Evolutionary conservation across 2,797 vertebrate genomes (phyloP), one percentile per base, ranked within the genome.

Genomic region (Taenioides sp.): DNA sequence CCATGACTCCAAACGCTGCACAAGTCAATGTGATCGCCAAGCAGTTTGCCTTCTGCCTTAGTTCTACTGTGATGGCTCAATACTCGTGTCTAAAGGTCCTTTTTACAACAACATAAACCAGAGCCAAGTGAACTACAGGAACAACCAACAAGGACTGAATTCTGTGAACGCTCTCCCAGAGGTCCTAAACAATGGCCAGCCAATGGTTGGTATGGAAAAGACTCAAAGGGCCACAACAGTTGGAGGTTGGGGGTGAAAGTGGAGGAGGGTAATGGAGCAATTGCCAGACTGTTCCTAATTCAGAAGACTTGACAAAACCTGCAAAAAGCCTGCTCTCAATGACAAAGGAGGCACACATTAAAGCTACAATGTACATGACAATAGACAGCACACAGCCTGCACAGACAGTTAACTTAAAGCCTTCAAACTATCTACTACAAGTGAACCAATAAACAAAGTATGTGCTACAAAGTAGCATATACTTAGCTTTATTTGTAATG

Each of bases 11-110:
- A 70, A 31, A 31, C 1, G 18, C 49, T 52, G 17, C 9, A 0
- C 0, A 72, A 11, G 27, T 0, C 0, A 72, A 11, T 31, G 60
- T 54, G 55, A 34, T 2, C 0, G 11, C 37, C 28, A 0, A 52
- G 50, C 3, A 22, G 49, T 10, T 34, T 6, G 25, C n/a, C 70
- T 75, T 72, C 64, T 77, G 77, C 74, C 78, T 87, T 81, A 37
- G 67, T 75, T 66, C 80, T 65, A 31, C 50, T 16, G 0, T 31
- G 43, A 34, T 23, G 55, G 57, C 34, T 40, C 69, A 71, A 72
- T 62, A 28, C 3, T 63, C 22, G 54, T 76, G 89, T 81, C 74
- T 84, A 93, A 93, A 93, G 93, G 91, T 93, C 87, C 69, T 74
- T 71, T 87, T 88, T 81, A 85, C 72, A 27, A 69, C 23, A 71